A percentile compares a stretch with the other conserved stretches of the same genome.
These are phyloP conservation scores for Agonopterix subpropinquella DNA, from an alignment of 2,888 invertebrate genomes.

Conservation along the genomic window DNA sequence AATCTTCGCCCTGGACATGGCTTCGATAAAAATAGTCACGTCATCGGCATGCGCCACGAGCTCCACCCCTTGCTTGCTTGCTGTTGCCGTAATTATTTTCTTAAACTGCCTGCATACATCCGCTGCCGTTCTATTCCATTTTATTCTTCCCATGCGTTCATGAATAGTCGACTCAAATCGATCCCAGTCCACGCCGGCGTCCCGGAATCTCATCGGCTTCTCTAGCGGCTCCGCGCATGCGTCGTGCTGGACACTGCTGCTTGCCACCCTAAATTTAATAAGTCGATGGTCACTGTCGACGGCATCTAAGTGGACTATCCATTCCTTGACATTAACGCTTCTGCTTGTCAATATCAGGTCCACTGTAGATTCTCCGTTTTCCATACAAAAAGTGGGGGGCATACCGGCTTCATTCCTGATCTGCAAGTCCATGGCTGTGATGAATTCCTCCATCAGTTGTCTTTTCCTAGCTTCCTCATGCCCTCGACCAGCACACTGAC, in stretches of 20 bases:
- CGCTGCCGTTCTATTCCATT: neutral
- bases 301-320: slow-evolving; percentile 8
- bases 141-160: neutral
- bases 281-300: slow-evolving; percentile 18
- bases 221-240: neutral
- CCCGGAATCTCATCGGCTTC: neutral
- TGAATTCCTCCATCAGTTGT: slow-evolving; percentile 12
- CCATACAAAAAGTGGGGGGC: slow-evolving; percentile 11
- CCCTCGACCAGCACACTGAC: slow-evolving; percentile 13
- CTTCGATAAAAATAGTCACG: slow-evolving; percentile 12
- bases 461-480: slow-evolving; percentile 6
- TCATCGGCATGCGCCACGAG: slow-evolving; percentile 22
- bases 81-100: neutral
- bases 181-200: neutral
- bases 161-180: neutral
- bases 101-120: neutral
- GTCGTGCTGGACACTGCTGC: neutral
- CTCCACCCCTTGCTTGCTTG: neutral
- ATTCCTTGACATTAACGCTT: too few species aligned
- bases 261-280: slow-evolving; percentile 4
- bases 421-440: slow-evolving; percentile 3
- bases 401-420: slow-evolving; percentile 7
- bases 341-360: slow-evolving; percentile 17
- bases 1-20: slow-evolving; percentile 13
- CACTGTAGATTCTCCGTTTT: slow-evolving; percentile 18